phyloP scores from a whole-genome alignment of 2,113 vertebrate species.

The Tupaia chinensis region DNA sequence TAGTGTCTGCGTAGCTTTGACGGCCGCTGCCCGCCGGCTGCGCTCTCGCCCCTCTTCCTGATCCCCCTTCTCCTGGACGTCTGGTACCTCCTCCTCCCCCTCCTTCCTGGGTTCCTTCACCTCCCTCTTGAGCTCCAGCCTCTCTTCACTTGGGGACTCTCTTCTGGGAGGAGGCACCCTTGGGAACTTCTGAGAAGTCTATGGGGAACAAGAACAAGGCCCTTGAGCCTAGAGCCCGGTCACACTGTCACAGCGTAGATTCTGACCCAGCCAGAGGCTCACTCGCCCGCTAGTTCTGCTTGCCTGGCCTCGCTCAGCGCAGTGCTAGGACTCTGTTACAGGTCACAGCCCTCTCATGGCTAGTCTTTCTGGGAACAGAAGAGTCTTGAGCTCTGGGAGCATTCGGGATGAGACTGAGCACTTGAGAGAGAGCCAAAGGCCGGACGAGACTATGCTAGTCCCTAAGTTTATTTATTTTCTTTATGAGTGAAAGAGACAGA shows the following conservation, averaged over 20 bases:
- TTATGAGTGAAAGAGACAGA: too few species aligned
- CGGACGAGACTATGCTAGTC: not conserved
- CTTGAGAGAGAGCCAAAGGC: not conserved
- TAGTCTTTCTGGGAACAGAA: not conserved
- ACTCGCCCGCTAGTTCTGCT: not conserved
- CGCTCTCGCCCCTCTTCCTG: constrained; percentile 89
- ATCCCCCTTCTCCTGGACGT: constrained; percentile 82
- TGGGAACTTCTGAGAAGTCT: constrained; percentile 91
- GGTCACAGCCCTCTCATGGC: not conserved
- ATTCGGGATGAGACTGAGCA: not conserved
- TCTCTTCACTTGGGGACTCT: constrained; percentile 86
- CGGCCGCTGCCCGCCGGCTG: constrained; percentile 87
- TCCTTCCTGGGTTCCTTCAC: constrained; percentile 85
- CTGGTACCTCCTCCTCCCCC: constrained; percentile 82
- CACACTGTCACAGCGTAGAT: not conserved
- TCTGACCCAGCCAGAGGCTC: not conserved
- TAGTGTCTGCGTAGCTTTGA: constrained; percentile 85
- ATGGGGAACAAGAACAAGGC: constrained; percentile 68
- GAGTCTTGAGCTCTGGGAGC: not conserved
- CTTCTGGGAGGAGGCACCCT: constrained; percentile 88
- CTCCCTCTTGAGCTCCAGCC: constrained; percentile 78
- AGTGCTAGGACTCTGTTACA: not conserved
- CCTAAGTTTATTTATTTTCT: too few species aligned
- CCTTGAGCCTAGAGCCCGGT: constrained; percentile 46
- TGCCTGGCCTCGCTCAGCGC: not conserved